Evolutionary conservation across 2,888 invertebrate species (phyloP), one percentile per base, ranked within the genome.

Genomic region (Gonocerus acuteangulatus): DNA sequence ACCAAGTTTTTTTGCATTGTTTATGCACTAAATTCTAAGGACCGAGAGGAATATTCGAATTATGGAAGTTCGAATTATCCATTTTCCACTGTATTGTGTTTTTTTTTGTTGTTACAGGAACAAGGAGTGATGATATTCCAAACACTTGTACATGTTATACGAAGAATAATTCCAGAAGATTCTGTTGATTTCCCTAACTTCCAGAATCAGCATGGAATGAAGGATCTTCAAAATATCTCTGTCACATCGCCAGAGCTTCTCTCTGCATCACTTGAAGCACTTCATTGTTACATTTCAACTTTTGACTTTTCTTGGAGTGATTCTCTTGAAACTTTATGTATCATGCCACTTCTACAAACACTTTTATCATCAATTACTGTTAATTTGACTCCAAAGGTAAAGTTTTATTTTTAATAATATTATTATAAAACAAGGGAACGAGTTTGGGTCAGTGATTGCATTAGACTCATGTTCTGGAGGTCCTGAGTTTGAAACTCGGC

Each of bases 261-360:
- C 23, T 51, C 57, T 11, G 54, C 59, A 7, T 9, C 23, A 15
- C 42, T 64, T n/a, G 57, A 63, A 32, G 60, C 61, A 44, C 32
- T 62, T 6, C 18, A 49, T 19, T 36, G 44, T 13, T 65, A 49
- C 22, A 54, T 65, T 23, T 51, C 49, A 13, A 36, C 19, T 45
- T 65, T 63, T 44, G 48, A 57, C 4, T 56, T 65, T 32, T 42
- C 60, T 16, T 62, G 63, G 63, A 32, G 60, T 34, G 63, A 65
- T 52, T 60, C 62, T 45, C 44, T 64, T 13, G 65, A 65, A 23
- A 62, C 65, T 6, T 27, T 60, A 3, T 60, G 57, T 23, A 47
- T 65, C 2, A 13, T 59, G 44, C 16, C 18, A 7, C 27, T 61
- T 21, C 21, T 65, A 3, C 65, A 63, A 49, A 39, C 4, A 15